These are phyloP conservation scores for Acromyrmex heyeri DNA, from an alignment of 1,140 invertebrate genomes.

Conservation along the genomic window DNA sequence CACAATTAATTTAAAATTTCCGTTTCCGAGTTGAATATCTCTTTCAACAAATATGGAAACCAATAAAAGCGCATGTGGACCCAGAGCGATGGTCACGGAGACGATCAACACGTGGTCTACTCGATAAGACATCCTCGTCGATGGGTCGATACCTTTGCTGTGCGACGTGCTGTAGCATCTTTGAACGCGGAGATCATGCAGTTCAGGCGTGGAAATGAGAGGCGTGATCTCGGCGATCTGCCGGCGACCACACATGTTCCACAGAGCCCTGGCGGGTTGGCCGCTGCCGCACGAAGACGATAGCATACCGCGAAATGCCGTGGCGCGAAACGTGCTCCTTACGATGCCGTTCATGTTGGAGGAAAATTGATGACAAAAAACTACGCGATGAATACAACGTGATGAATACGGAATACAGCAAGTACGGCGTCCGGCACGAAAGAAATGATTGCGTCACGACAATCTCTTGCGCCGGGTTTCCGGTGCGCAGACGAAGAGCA, in stretches of 20 bases:
- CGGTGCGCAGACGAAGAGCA: background rate
- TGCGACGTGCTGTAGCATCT: slow-evolving; percentile 89
- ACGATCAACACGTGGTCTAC: background rate
- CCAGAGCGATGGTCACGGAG: background rate
- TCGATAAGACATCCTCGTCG: background rate
- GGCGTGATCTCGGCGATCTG: slow-evolving; percentile 77
- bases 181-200: slow-evolving; percentile 88
- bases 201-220: slow-evolving; percentile 79
- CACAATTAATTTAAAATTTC: background rate
- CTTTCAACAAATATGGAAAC: background rate
- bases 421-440: background rate
- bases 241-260: slow-evolving; percentile 89
- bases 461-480: background rate
- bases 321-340: slow-evolving; percentile 87
- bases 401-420: background rate
- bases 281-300: slow-evolving; percentile 84
- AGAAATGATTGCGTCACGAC: background rate
- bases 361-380: background rate
- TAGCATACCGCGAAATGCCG: slow-evolving; percentile 85
- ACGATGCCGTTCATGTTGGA: slow-evolving; percentile 90
- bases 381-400: background rate
- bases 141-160: slow-evolving; percentile 89
- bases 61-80: background rate
- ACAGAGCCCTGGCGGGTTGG: slow-evolving; percentile 89
- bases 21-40: background rate